These are phyloP conservation scores for Callorhinus ursinus DNA, from an alignment of 2,113 vertebrate species.

Conservation along the genomic window DNA sequence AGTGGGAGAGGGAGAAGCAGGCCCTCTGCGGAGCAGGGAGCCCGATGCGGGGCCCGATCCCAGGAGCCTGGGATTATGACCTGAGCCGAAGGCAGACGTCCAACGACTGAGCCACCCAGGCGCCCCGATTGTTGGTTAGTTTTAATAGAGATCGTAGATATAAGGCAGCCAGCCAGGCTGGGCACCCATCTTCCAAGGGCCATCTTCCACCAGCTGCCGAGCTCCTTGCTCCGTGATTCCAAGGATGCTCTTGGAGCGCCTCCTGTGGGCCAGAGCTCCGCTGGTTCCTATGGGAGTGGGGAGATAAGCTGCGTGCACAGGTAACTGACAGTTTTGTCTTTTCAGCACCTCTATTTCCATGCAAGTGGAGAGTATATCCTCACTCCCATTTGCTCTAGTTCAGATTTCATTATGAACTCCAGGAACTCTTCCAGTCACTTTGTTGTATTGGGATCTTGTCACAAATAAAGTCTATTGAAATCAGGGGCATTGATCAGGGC, in stretches of 20 bases:
- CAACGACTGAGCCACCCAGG: no score
- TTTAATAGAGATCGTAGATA: background rate
- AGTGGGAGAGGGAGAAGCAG: no score
- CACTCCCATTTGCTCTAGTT: background rate
- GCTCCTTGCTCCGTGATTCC: background rate
- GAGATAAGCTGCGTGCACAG: background rate
- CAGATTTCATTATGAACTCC: background rate
- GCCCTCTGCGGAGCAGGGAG: no score
- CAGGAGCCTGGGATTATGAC: no score
- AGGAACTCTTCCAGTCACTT: background rate
- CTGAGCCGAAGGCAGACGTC: no score
- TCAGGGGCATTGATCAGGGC: background rate
- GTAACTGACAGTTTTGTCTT: background rate
- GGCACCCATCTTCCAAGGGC: background rate
- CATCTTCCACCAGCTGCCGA: background rate
- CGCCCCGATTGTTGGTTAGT: background rate
- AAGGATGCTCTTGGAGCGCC: background rate
- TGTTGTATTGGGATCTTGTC: background rate
- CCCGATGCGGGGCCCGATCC: no score
- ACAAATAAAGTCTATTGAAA: background rate
- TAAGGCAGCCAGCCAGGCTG: background rate
- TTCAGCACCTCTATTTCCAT: background rate
- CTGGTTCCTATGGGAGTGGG: background rate
- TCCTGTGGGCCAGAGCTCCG: background rate
- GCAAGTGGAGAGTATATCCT: background rate